Base-by-base conservation (phyloP, 2,888 invertebrate species). In the Synergus japonicus region DNA sequence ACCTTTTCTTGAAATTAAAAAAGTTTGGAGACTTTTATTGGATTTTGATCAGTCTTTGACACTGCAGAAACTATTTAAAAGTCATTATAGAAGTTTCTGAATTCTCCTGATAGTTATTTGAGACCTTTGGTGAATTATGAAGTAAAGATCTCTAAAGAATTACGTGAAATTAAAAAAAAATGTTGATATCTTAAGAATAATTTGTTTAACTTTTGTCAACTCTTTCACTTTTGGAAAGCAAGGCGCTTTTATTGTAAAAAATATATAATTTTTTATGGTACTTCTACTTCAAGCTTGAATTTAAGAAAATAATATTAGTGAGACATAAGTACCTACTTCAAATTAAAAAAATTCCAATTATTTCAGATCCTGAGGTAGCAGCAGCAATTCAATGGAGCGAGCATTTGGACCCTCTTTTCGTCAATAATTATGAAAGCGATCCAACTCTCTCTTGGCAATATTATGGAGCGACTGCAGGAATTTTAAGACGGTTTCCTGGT, bases 391-490 rank as follows among this genome's bases (percentile, higher is more conserved):
- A 97, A 88, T 99, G 99, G 99, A 98, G 98, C 78, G 96, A 97
- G 86, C 96, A 97, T 90, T 93, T 99, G 90, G 98, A 99, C 92
- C 95, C 96, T 29, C 93, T 97, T 83, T 99, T 98, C 93, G 95
- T 95, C 86, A 96, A 96, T 91, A 99, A 99, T 93, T 97, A 97
- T 91, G 96, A 97, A 90, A 95, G 95, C 84, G 98, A 98, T 93
- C 97, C 98, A 0, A 96, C 97, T 1, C 94, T 98, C 64, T 97
- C 97, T n/a, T 99, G 99, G 98, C 99, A 99, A 93, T 98, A 98
- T 93, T 99, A 98, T 93, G 98, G 99, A 77, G 98, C 98, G 78
- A 96, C 98, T n/a, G 94, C 96, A 1, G 99, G 99, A 76, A 99
- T 99, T 92, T 95, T 99, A 92, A 94, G 99, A 88, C 95, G 98